phyloP scores from a whole-genome alignment of 2,797 vertebrate species.

The Tachyglossus aculeatus region DNA sequence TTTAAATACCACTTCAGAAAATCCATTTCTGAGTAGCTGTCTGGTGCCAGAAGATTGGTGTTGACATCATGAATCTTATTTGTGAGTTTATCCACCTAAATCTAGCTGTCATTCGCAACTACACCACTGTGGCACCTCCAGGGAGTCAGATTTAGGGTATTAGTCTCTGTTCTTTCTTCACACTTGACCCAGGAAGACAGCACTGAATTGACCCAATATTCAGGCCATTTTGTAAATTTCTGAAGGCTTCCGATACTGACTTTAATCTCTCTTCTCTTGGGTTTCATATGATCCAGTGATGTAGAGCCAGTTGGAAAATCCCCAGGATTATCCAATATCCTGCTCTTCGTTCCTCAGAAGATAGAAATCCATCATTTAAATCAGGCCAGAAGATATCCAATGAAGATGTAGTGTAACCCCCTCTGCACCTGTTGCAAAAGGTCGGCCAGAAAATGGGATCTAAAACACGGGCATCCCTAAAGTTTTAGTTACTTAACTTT shows the following conservation, averaged over 20 bases:
- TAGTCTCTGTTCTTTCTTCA: too few species aligned
- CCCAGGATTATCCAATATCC: neutral
- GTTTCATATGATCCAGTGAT: constrained; percentile 9
- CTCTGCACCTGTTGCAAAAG: constrained; percentile 9
- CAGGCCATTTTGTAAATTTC: constrained; percentile 10
- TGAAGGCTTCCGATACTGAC: neutral
- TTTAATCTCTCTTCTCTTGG: constrained; percentile 3
- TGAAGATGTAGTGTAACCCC: neutral
- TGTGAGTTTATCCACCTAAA: too few species aligned
- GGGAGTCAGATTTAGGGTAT: too few species aligned
- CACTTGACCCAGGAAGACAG: too few species aligned
- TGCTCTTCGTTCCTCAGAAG: neutral
- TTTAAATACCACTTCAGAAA: too few species aligned
- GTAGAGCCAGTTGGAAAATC: constrained; percentile 9
- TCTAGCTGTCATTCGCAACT: too few species aligned
- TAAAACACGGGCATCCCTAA: neutral
- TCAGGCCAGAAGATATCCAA: neutral
- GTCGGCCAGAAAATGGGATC: too few species aligned
- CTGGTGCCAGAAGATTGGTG: too few species aligned
- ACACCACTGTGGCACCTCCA: too few species aligned
- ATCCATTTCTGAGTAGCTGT: too few species aligned
- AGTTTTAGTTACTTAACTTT: constrained; percentile 17
- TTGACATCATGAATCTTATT: too few species aligned
- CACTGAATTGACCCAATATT: neutral
- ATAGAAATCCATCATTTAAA: too few species aligned